phyloP scores from a whole-genome alignment of 2,888 invertebrate species.

The Carpatolechia fugitivella region DNA sequence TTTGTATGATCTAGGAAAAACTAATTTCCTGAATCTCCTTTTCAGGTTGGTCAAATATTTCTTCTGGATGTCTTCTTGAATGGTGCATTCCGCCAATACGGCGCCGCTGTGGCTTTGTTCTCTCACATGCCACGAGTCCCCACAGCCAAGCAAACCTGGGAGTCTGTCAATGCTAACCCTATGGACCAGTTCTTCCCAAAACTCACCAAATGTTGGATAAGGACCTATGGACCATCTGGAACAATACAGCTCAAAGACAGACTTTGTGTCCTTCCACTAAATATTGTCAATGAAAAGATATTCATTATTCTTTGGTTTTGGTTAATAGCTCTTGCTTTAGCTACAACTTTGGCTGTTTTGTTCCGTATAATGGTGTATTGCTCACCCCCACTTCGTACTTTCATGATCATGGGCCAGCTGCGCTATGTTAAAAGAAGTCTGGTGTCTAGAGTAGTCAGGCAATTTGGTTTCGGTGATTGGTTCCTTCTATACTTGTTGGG shows the following conservation, averaged over 20 bases:
- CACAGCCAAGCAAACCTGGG: slow-evolving; percentile 45
- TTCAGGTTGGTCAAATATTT: slow-evolving; percentile 83
- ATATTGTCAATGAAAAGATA: slow-evolving; percentile 89
- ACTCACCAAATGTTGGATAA: slow-evolving; percentile 81
- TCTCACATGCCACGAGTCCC: slow-evolving; percentile 56
- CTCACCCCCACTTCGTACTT: slow-evolving; percentile 78
- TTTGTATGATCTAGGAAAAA: no score
- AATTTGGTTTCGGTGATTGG: slow-evolving; percentile 85
- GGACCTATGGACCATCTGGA: slow-evolving; percentile 81
- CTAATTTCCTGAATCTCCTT: no score
- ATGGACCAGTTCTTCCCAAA: slow-evolving; percentile 86
- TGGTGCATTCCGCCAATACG: slow-evolving; percentile 81
- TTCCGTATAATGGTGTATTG: slow-evolving; percentile 81
- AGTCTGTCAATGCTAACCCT: slow-evolving; percentile 81
- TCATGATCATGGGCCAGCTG: slow-evolving; percentile 81
- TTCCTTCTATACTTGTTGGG: slow-evolving; percentile 87
- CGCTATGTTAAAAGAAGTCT: slow-evolving; percentile 73
- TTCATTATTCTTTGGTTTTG: slow-evolving; percentile 88
- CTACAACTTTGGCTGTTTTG: slow-evolving; percentile 81
- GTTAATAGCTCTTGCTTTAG: slow-evolving; percentile 81
- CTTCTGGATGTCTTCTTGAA: slow-evolving; percentile 82
- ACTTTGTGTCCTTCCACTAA: slow-evolving; percentile 87
- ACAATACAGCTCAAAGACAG: slow-evolving; percentile 78
- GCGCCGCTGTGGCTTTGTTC: slow-evolving; percentile 74
- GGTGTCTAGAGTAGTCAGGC: slow-evolving; percentile 73